Percentiles rank a stretch among this genome's conserved stretches.
Conservation (phyloP, 2,113 vertebrate genomes). For the Prinia subflava region DNA sequence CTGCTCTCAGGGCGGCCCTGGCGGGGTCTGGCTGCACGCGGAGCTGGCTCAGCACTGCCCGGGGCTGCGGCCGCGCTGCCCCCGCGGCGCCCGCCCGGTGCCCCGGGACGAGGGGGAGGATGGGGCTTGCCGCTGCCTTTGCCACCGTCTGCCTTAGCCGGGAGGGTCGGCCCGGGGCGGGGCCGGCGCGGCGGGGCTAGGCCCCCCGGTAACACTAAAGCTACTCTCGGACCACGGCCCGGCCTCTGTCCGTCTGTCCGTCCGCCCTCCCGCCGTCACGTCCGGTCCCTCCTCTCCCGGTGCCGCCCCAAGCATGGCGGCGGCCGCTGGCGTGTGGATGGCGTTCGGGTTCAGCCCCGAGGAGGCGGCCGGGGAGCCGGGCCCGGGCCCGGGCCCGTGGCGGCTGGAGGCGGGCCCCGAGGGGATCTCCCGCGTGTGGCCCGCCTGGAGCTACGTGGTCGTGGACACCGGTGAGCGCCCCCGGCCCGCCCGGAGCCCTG, state of each 20-base stretch:
- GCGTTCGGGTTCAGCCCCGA: neutral
- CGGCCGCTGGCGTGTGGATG: neutral
- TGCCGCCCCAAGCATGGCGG: neutral
- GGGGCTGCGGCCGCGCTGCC: neutral
- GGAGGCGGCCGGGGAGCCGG: neutral
- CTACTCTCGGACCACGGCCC: neutral
- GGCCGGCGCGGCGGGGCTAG: neutral
- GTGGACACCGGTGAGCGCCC: conserved; percentile 51
- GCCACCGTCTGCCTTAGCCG: neutral
- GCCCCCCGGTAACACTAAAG: neutral
- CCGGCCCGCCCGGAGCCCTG: neutral
- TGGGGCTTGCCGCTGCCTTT: neutral
- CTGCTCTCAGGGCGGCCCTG: neutral
- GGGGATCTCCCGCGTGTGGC: conserved; percentile 1
- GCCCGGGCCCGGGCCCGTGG: neutral
- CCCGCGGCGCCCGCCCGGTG: neutral
- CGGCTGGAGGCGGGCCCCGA: neutral
- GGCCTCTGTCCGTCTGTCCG: neutral
- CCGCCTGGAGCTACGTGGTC: conserved; percentile 73
- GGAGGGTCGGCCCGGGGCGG: neutral
- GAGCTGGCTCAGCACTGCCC: neutral
- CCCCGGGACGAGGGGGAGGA: neutral
- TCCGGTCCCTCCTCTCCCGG: neutral
- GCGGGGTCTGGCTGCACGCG: neutral
- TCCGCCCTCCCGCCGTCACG: neutral